Conservation (phyloP, 2,888 invertebrate species). For the Melinopterus prodromus region DNA sequence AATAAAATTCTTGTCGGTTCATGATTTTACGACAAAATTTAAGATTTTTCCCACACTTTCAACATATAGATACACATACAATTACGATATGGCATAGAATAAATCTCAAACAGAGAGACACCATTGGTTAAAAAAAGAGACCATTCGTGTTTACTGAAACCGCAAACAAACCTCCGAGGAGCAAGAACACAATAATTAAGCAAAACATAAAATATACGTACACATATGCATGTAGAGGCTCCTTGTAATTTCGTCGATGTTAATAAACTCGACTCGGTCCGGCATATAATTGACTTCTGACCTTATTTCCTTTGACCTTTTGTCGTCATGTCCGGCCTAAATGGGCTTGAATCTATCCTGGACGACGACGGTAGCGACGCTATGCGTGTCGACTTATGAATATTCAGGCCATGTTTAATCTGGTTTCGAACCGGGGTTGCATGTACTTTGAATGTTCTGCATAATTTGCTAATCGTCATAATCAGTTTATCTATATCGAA, state of each 20-base stretch:
- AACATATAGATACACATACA: background rate
- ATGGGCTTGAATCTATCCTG: conserved; percentile 48
- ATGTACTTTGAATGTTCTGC: conserved; percentile 4
- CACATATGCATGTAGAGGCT: background rate
- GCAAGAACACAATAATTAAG: background rate
- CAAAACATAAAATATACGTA: background rate
- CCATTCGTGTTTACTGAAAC: background rate
- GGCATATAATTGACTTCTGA: conserved; percentile 55
- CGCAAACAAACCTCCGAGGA: background rate
- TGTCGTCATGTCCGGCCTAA: conserved; percentile 56
- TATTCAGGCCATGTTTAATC: background rate
- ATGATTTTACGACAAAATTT: background rate
- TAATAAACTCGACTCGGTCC: conserved; percentile 47
- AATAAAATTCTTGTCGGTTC: background rate
- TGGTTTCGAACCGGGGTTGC: background rate
- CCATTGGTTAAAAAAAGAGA: background rate
- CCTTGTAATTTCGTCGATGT: conserved; percentile 35
- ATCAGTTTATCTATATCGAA: background rate
- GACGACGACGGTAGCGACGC: conserved; percentile 25
- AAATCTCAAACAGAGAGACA: background rate
- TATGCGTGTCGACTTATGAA: background rate
- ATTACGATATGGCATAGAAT: background rate
- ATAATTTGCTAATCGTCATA: background rate
- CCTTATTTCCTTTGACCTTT: conserved; percentile 56
- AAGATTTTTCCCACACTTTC: background rate